Percentiles rank a stretch among this genome's conserved stretches.
Evolutionary conservation across 2,888 invertebrate genomes (phyloP).

Genomic region (Platynereis dumerilii): DNA sequence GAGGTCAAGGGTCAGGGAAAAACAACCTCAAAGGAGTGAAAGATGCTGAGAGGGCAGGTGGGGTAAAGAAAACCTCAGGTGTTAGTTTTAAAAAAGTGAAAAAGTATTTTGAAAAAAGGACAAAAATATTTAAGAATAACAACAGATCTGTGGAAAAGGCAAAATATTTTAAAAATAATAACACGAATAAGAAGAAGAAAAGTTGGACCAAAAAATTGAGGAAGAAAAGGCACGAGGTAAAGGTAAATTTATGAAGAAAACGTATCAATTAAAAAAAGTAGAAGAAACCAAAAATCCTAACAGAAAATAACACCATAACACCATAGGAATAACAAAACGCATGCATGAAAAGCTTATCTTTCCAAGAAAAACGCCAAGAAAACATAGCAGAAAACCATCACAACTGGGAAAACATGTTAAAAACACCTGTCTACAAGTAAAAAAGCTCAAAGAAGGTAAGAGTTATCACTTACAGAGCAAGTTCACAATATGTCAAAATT

Average conservation of each 20-base stretch:
- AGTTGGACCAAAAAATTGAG: not conserved
- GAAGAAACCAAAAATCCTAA: no score
- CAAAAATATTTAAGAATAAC: not conserved
- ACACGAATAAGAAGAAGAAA: not conserved
- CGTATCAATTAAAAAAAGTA: no score
- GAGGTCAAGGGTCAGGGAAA: not conserved
- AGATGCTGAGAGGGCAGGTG: not conserved
- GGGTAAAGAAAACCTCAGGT: not conserved
- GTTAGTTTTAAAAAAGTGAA: not conserved
- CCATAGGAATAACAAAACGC: no score
- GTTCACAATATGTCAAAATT: not conserved
- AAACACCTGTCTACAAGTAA: not conserved
- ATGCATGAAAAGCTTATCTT: no score
- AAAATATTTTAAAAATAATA: not conserved
- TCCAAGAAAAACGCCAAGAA: no score
- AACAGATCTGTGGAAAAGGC: no score
- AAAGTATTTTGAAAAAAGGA: not conserved
- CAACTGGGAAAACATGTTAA: no score
- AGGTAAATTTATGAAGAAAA: no score
- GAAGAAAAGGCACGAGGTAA: not conserved
- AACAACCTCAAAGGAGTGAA: constrained; percentile 5
- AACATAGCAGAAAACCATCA: no score
- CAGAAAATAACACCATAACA: no score
- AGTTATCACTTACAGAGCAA: not conserved
- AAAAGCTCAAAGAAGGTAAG: not conserved